Evolutionary conservation across 2,888 invertebrate genomes (phyloP), one percentile per base, ranked within the genome.

Genomic region (Xylota segnis): DNA sequence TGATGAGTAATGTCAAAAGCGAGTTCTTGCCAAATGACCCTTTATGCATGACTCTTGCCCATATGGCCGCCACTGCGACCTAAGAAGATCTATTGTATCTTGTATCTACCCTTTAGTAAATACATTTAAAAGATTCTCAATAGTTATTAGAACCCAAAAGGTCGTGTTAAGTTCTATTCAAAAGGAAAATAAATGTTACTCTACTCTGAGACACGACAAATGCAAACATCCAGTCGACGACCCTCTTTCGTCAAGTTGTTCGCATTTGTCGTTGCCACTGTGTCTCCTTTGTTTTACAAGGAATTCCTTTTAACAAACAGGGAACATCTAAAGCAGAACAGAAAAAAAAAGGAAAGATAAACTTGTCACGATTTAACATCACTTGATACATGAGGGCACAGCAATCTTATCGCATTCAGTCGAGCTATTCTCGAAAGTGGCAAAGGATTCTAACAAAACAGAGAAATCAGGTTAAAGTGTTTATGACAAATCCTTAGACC

Each of bases 291-390:
- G 52, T 45, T 32, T 71, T 71, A 83, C 77, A 83, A 65, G 76
- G 45, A 76, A 72, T 83, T 72, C 77, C 83, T 83, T 78, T 78
- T 72, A 78, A 54, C 34, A 70, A 77, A 63, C 56, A 65, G 29
- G 16, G 43, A 74, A 47, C 50, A 65, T 43, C 43, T 23, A 23
- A 23, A 23, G 23, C 3, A 23, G n/a, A n/a, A 43, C 1, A 63
- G 2, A 71, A 18, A 59, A 14, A 74, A 75, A 65, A 65, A 59
- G 40, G 27, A 45, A 77, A 56, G 76, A 83, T 83, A 58, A 72
- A 58, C 65, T 52, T 66, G 77, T 71, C 71, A 43, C 50, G 58
- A 71, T 63, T 66, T 12, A 50, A 75, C 66, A 75, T 59, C 65
- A 47, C 74, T 75, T 16, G 23, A 37, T 29, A 58, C 56, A 43